A percentile compares a stretch with the other conserved stretches of the same genome.
phyloP scores from a whole-genome alignment of 2,888 invertebrate genomes.

The Drosophila birchii region DNA sequence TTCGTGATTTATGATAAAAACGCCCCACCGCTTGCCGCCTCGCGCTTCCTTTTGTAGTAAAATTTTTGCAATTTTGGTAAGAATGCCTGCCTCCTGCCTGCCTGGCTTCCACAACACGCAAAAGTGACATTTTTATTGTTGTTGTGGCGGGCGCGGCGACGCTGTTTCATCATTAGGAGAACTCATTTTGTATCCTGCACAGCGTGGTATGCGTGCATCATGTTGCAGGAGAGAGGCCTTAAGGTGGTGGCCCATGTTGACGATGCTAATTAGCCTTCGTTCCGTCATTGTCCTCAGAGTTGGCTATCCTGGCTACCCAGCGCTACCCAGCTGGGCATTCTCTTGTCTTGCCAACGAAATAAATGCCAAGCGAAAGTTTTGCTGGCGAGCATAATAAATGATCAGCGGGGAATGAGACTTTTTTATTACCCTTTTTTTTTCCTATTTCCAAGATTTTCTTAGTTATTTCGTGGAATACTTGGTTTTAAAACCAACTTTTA shows the following conservation, averaged over 20 bases:
- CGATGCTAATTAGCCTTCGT: conserved; percentile 50
- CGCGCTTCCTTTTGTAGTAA: conserved; percentile 24
- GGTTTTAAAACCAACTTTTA: too few species aligned
- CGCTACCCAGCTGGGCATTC: conserved; percentile 17
- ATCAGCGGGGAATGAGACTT: background rate
- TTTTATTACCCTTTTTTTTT: background rate
- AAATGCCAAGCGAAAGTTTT: conserved; percentile 7
- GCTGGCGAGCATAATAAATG: conserved; percentile 14
- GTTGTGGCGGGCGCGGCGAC: conserved; percentile 19
- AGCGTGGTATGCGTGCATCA: conserved; percentile 50
- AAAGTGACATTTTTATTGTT: conserved; percentile 66
- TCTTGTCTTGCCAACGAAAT: background rate
- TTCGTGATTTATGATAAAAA: conserved; percentile 62
- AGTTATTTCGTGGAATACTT: background rate
- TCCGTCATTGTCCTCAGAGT: conserved; percentile 34
- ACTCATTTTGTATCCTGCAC: conserved; percentile 29
- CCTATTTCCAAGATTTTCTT: background rate
- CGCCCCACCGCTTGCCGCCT: conserved; percentile 18
- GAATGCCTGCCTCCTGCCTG: conserved; percentile 16
- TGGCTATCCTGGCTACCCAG: too few species aligned
- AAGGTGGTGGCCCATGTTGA: conserved; percentile 44
- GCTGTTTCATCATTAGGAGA: conserved; percentile 46
- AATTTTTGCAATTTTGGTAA: conserved; percentile 36
- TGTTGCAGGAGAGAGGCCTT: conserved; percentile 32
- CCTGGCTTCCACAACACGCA: conserved; percentile 49